Conservation (phyloP, 2,113 vertebrate species). For the Athene noctua region DNA sequence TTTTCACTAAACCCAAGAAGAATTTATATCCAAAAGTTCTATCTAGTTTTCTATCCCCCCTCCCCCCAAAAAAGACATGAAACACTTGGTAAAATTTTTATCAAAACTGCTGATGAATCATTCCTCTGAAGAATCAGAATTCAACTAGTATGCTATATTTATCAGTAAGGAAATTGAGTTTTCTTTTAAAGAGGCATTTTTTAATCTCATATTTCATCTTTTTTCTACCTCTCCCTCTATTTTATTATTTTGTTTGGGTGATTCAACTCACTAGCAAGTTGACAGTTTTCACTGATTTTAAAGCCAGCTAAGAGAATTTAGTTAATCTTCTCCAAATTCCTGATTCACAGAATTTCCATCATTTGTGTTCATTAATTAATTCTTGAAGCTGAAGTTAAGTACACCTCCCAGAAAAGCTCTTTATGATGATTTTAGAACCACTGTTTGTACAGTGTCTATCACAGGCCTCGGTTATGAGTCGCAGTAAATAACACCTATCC, state of each 20-base stretch:
- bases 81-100: neutral
- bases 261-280: neutral
- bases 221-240: neutral
- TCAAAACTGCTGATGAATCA: neutral
- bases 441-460: neutral
- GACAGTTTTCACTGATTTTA: neutral
- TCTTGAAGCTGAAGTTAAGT: neutral
- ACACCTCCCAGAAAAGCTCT: neutral
- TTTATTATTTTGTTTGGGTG: neutral
- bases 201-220: neutral
- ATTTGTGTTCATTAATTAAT: neutral
- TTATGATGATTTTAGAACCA: neutral
- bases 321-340: neutral
- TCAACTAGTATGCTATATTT: slow-evolving; percentile 22
- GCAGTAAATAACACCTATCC: neutral
- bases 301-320: neutral
- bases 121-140: slow-evolving; percentile 15
- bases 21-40: neutral
- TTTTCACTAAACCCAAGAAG: neutral
- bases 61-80: neutral
- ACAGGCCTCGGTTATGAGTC: neutral
- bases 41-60: neutral
- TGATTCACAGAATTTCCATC: neutral
- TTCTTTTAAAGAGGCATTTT: neutral
- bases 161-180: neutral